Conservation (phyloP, 1,140 invertebrate genomes). For the Maniola jurtina region DNA sequence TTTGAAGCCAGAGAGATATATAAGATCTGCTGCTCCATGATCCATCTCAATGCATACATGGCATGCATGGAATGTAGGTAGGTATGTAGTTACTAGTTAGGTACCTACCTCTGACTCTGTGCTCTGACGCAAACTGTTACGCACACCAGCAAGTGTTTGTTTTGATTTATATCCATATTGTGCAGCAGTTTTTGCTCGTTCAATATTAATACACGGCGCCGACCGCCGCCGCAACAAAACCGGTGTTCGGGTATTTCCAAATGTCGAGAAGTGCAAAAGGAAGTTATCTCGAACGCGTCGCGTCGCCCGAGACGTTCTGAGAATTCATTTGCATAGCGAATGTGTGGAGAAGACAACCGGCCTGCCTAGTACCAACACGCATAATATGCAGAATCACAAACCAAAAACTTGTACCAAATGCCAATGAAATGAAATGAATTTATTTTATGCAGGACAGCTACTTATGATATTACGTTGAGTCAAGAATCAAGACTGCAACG, state of each 20-base stretch:
- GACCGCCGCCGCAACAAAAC: constrained; percentile 7
- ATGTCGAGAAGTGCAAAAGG: constrained; percentile 55
- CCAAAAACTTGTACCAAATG: too few relatives aligned
- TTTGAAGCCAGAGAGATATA: too few relatives aligned
- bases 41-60: too few relatives aligned
- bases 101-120: too few relatives aligned
- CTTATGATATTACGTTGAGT: too few relatives aligned
- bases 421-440: too few relatives aligned
- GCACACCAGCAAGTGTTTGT: constrained; percentile 5
- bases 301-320: constrained; percentile 52
- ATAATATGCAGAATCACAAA: too few relatives aligned
- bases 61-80: too few relatives aligned
- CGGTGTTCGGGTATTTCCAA: constrained; percentile 48
- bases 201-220: constrained; percentile 10
- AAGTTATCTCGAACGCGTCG: constrained; percentile 44
- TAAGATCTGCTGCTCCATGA: too few relatives aligned
- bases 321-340: constrained; percentile 68
- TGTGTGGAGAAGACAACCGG: constrained; percentile 22
- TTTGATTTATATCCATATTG: constrained; percentile 9
- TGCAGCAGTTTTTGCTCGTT: constrained; percentile 3
- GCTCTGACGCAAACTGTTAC: constrained; percentile 4
- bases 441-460: too few relatives aligned
- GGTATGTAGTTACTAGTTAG: too few relatives aligned
- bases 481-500: too few relatives aligned
- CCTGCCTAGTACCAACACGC: neutral